Percentiles rank a stretch among this genome's conserved stretches.
These are phyloP conservation scores for Cotesia vestalis DNA, from an alignment of 1,140 invertebrate species.

Conservation along the genomic window DNA sequence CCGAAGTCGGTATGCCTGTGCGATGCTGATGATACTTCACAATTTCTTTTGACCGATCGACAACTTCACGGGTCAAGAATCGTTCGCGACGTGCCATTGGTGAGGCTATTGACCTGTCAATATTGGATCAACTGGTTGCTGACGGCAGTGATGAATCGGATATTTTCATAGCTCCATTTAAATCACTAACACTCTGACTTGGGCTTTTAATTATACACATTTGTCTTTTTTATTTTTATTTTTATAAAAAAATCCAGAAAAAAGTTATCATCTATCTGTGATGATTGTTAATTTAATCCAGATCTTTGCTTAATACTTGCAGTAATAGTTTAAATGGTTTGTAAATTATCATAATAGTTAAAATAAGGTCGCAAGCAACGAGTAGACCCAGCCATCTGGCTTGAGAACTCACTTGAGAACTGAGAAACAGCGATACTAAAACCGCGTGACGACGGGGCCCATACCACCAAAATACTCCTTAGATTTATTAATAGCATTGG, in stretches of 20 bases:
- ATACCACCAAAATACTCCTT: constrained; percentile 62
- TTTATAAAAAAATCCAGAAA: too few relatives aligned
- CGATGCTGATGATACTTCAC: constrained; percentile 7
- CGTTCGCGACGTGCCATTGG: constrained; percentile 36
- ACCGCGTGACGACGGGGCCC: constrained; percentile 55
- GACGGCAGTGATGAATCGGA: neutral
- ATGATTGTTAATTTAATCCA: too few relatives aligned
- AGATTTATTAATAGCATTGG: constrained; percentile 59
- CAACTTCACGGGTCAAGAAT: constrained; percentile 38
- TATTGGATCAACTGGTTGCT: constrained; percentile 3
- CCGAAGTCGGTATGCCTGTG: too few relatives aligned
- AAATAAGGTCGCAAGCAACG: constrained; percentile 12
- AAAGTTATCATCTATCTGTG: too few relatives aligned
- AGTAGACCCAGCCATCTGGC: constrained; percentile 52
- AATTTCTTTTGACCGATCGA: constrained; percentile 41
- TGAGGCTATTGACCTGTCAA: constrained; percentile 19
- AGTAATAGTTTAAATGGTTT: neutral
- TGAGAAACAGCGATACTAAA: constrained; percentile 53
- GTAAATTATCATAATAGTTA: neutral
- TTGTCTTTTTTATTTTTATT: too few relatives aligned
- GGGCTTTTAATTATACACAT: too few relatives aligned
- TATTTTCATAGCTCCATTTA: neutral
- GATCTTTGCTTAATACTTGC: too few relatives aligned
- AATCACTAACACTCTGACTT: neutral
- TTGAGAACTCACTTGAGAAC: constrained; percentile 48